Evolutionary conservation across 2,113 vertebrate species (phyloP), one percentile per base, ranked within the genome.

Genomic region (Pseudorhombus dupliciocellatus): DNA sequence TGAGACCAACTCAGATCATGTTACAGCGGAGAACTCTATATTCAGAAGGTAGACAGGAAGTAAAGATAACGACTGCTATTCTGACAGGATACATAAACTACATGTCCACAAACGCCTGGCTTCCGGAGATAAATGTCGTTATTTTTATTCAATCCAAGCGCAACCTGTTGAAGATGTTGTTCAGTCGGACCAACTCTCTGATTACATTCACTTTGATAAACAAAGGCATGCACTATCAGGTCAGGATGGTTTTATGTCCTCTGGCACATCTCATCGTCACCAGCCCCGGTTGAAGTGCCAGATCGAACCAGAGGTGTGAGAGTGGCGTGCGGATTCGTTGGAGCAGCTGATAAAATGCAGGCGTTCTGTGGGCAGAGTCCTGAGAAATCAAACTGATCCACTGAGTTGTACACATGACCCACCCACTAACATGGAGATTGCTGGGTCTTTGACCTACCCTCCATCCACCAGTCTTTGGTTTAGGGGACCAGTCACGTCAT

Each of bases 1-100:
- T 42, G 53, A 87, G 67, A 73, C 63, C 62, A 75, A 78, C 55
- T 64, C 63, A 67, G 79, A 88, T 84, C 77, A 72, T 63, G 75
- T 85, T 75, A 84, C 81, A 73, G 28, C n/a, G 64, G 50, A 66
- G 73, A 66, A 66, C 57, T 48, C n/a, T 22, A 59, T 28, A 66
- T 70, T 28, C 2, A 5, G 48, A 66, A 50, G 28, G 51, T 61
- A 44, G 46, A 59, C 4, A 0, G 20, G 1, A 16, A 44, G 14
- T 34, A 12, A 59, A 40, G 16, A 52, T 44, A 65, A 46, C 28
- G 1, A 44, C n/a, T 11, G 15, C 42, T 51, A 22, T 15, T 56
- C 28, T 31, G 18, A 44, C 40, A 44, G 15, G 40, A 44, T 15
- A 44, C 40, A 44, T 18, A 18, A 15, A 44, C 57, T 21, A 25